phyloP scores from a whole-genome alignment of 1,140 invertebrate genomes.

The Monomorium pharaonis region DNA sequence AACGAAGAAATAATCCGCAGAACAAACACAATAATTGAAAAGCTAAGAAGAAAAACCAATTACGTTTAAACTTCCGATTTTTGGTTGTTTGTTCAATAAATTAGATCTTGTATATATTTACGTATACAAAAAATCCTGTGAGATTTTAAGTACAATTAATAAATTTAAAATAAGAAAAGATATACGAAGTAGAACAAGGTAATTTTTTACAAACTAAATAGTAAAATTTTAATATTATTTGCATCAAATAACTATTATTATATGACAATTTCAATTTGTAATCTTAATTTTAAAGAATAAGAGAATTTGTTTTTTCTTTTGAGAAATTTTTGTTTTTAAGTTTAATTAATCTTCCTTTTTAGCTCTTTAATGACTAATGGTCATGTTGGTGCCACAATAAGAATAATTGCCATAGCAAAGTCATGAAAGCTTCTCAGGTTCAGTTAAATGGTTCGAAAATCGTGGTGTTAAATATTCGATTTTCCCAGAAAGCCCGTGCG shows the following conservation, averaged over 20 bases:
- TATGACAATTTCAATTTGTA: neutral
- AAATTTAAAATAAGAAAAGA: neutral
- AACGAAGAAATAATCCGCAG: neutral
- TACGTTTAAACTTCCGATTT: conserved; percentile 8
- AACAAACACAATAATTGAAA: conserved; percentile 4
- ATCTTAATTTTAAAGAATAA: neutral
- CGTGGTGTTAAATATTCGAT: conserved; percentile 63
- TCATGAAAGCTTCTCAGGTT: conserved; percentile 32
- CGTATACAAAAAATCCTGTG: neutral
- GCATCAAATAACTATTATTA: neutral
- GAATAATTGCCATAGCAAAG: neutral
- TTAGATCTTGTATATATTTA: neutral
- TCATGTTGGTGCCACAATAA: neutral
- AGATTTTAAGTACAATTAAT: neutral
- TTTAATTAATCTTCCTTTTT: neutral
- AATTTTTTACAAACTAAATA: neutral
- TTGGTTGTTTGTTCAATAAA: neutral
- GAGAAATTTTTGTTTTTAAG: neutral
- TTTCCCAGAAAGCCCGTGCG: conserved; percentile 22
- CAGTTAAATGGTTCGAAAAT: conserved; percentile 5
- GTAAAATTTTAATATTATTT: neutral
- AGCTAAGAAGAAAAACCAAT: conserved; percentile 12
- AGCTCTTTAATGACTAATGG: neutral
- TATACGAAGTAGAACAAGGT: neutral
- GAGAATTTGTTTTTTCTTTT: neutral